Evolutionary conservation across 2,888 invertebrate genomes (phyloP).

Genomic region (Lamproptera curius): DNA sequence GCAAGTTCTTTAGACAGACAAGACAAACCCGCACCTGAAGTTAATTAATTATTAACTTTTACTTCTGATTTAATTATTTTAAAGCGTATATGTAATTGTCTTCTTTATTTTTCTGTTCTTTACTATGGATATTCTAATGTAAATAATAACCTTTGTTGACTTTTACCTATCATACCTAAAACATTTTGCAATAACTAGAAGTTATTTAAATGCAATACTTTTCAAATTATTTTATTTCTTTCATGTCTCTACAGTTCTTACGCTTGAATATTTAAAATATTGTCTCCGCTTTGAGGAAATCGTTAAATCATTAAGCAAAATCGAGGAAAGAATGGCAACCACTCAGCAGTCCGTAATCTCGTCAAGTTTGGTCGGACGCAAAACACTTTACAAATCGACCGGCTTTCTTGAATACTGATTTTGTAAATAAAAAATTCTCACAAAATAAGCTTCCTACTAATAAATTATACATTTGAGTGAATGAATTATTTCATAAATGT

Average conservation of each 20-base stretch:
- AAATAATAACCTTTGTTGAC: no score
- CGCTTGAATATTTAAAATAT: background rate
- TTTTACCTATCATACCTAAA: no score
- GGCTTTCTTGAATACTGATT: conserved; percentile 76
- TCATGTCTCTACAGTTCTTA: no score
- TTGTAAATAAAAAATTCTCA: conserved; percentile 20
- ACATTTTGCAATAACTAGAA: no score
- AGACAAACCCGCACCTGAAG: conserved; percentile 17
- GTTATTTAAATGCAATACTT: no score
- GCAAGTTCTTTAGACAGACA: conserved; percentile 15
- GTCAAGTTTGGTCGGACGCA: conserved; percentile 13
- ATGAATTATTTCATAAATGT: no score
- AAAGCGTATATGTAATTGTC: no score
- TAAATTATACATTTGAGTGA: no score
- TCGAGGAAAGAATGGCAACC: conserved; percentile 11
- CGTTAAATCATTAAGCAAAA: conserved; percentile 10
- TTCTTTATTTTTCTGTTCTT: no score
- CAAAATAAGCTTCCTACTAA: no score
- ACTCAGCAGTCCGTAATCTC: conserved; percentile 16
- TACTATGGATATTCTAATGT: no score
- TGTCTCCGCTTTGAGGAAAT: conserved; percentile 1
- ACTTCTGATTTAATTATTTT: conserved; percentile 11
- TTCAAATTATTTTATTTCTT: no score
- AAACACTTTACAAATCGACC: conserved; percentile 9
- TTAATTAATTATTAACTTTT: conserved; percentile 23